Evolutionary conservation across 2,888 invertebrate species (phyloP), one percentile per base, ranked within the genome.

Genomic region (Onthophagus sagittarius): DNA sequence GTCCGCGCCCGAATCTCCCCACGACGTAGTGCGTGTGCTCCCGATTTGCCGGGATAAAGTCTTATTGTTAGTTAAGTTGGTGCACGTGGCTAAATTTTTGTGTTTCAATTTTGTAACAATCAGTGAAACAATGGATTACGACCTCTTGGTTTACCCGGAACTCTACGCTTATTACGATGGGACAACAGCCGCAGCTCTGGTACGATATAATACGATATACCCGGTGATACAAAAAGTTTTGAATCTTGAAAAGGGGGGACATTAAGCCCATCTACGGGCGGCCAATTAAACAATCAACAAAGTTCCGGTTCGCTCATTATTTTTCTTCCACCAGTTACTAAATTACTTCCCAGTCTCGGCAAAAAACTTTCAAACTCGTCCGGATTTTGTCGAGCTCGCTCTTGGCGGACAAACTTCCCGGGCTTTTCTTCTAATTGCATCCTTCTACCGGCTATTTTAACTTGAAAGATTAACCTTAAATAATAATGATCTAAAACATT

Each of bases 111-210:
- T 70, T 62, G 15, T 70, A 13, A 15, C 70, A 11, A 11, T 62
- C 9, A 53, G 15, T 13, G 11, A 70, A 73, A 77, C 76, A 82
- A 90, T 90, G 90, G 90, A 90, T 89, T 90, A 90, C 87, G 90
- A 90, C 79, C 88, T 90, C 83, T 85, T 90, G 81, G 86, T 90
- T 79, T 90, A 89, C 84, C 89, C 90, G 79, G 90, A 90, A 75
- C 88, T 90, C 74, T 86, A 89, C 79, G 89, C 88, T 79, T 90
- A 90, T 84, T 90, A 90, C 82, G 90, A 90, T 80, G 88, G 83
- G 67, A 78, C 89, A 74, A 78, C 89, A 89, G 90, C 89, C 39
- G 39, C 39, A 53, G 39, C 39, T 9, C 39, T 53, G 39, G 39
- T 53, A 23, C 23, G 23, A 23, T 23, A 23, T 3, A 23, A 7